Conservation (phyloP, 2,888 invertebrate genomes). For the Kryphioiulus occultus region DNA sequence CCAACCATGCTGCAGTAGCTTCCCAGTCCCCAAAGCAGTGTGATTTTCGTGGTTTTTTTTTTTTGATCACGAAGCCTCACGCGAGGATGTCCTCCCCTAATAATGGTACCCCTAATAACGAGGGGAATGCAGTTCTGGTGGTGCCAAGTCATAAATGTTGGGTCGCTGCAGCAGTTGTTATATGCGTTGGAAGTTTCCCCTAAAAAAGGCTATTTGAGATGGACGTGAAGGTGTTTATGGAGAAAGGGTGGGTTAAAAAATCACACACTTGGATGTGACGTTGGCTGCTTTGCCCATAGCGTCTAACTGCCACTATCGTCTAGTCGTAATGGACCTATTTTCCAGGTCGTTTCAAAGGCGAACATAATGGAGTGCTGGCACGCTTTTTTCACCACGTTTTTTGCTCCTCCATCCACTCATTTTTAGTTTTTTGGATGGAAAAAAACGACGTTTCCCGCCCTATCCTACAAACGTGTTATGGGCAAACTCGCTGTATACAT, state of each 20-base stretch:
- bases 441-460: background rate
- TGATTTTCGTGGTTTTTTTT: background rate
- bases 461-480: constrained; percentile 9
- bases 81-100: constrained; percentile 8
- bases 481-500: background rate
- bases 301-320: constrained; percentile 35
- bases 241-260: constrained; percentile 39
- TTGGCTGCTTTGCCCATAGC: constrained; percentile 27
- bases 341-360: constrained; percentile 36
- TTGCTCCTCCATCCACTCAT: background rate
- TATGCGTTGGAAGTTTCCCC: background rate
- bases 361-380: constrained; percentile 38
- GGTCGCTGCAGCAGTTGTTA: background rate
- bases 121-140: background rate
- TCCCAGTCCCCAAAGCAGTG: background rate
- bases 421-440: background rate
- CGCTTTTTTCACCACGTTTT: background rate
- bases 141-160: background rate
- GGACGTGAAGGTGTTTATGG: constrained; percentile 29
- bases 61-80: background rate
- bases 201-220: background rate
- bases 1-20: background rate
- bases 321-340: constrained; percentile 36
- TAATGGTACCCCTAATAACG: too few species aligned
- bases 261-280: constrained; percentile 29